Evolutionary conservation across 2,888 invertebrate species (phyloP).

Genomic region (Tanypteryx hageni): DNA sequence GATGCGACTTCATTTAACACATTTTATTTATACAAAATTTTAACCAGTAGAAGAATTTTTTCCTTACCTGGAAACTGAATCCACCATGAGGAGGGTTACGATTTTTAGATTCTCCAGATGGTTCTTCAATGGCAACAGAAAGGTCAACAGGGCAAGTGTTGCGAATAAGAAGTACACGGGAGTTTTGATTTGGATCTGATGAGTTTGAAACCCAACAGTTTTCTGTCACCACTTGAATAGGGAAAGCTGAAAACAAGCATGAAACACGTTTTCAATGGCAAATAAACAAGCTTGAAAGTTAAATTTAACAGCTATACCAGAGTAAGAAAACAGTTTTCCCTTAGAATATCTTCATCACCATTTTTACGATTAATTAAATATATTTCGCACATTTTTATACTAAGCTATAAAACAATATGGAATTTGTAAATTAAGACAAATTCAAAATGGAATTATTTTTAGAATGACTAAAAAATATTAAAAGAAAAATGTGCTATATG

Average conservation of each 20-base stretch:
- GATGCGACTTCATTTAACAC: not conserved
- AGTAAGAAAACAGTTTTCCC: too few relatives aligned
- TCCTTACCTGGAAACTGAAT: constrained; percentile 68
- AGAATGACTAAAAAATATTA: too few relatives aligned
- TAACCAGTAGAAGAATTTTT: not conserved
- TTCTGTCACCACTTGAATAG: constrained; percentile 70
- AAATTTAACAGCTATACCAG: too few relatives aligned
- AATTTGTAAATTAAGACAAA: too few relatives aligned
- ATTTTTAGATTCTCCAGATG: constrained; percentile 35
- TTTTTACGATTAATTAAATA: too few relatives aligned
- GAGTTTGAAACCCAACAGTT: constrained; percentile 72
- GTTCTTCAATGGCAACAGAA: constrained; percentile 68
- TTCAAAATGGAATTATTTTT: too few relatives aligned
- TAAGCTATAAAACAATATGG: too few relatives aligned
- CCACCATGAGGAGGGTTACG: constrained; percentile 66
- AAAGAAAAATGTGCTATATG: too few relatives aligned
- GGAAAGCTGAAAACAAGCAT: constrained; percentile 67
- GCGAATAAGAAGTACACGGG: constrained; percentile 69
- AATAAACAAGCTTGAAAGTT: too few relatives aligned
- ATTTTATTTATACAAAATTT: not conserved
- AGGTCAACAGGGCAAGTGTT: constrained; percentile 71
- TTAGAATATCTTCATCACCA: too few relatives aligned
- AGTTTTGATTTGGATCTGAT: constrained; percentile 67
- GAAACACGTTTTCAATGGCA: not conserved
- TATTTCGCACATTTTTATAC: too few relatives aligned